Conservation (phyloP, 2,797 vertebrate genomes). For the Crocodylus rhombifer region DNA sequence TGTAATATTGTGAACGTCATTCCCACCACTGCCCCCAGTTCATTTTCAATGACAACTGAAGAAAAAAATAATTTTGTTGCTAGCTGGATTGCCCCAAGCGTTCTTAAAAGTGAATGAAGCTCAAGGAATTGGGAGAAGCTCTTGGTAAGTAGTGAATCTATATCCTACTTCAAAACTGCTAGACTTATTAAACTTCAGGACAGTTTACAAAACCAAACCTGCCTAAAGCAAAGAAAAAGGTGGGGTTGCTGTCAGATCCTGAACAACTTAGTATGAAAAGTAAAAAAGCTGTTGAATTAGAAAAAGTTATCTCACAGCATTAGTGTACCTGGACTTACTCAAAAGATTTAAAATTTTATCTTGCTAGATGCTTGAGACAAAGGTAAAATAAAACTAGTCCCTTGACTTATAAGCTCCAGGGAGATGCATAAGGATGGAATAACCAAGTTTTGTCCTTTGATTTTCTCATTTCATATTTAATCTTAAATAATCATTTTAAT, state of each 20-base stretch:
- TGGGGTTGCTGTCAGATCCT: constrained; percentile 59
- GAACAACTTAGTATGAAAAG: background rate
- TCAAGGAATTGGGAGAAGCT: too few species aligned
- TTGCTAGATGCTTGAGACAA: background rate
- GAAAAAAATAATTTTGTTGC: background rate
- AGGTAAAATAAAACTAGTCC: background rate
- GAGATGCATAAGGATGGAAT: background rate
- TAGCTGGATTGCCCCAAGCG: background rate
- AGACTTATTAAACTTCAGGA: constrained; percentile 41
- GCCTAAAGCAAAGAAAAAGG: constrained; percentile 63
- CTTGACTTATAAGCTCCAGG: background rate
- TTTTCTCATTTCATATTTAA: background rate
- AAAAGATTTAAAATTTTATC: constrained; percentile 3
- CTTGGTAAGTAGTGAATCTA: constrained; percentile 15
- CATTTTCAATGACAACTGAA: background rate
- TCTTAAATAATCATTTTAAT: background rate
- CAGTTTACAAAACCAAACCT: constrained; percentile 53
- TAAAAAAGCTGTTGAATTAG: constrained; percentile 8
- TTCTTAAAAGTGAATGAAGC: background rate
- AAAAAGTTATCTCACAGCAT: constrained; percentile 40
- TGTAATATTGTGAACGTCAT: background rate
- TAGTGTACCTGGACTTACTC: constrained; percentile 5
- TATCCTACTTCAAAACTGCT: constrained; percentile 33
- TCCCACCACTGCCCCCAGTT: background rate
- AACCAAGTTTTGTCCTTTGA: background rate